These are phyloP conservation scores for Serilophus lunatus DNA, from an alignment of 2,113 vertebrate genomes.

Conservation along the genomic window DNA sequence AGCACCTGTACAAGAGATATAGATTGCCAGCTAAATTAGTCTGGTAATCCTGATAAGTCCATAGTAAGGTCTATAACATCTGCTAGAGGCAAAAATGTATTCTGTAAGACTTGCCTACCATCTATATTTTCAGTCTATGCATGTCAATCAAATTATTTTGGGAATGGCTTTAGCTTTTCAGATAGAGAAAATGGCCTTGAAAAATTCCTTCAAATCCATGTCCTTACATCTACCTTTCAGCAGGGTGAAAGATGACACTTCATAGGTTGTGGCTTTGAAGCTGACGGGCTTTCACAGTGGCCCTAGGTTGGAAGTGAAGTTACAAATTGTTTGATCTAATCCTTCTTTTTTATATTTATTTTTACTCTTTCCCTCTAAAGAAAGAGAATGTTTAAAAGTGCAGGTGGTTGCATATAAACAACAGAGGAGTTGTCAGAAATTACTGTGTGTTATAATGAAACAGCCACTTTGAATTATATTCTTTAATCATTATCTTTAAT, in stretches of 20 bases:
- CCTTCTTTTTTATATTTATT: background rate
- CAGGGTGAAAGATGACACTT: background rate
- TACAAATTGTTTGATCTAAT: background rate
- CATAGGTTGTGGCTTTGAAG: background rate
- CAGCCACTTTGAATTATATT: background rate
- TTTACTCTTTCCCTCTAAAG: background rate
- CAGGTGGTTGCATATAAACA: background rate
- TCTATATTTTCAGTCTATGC: slow-evolving; percentile 57
- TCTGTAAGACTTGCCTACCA: slow-evolving; percentile 8
- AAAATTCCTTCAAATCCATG: slow-evolving; percentile 40
- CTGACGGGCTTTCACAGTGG: background rate
- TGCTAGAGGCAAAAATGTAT: background rate
- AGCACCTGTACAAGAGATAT: slow-evolving; percentile 27
- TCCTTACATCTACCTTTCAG: background rate
- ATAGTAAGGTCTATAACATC: background rate
- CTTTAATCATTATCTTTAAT: background rate
- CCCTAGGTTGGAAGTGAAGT: background rate
- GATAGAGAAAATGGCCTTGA: slow-evolving; percentile 16
- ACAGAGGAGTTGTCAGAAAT: background rate
- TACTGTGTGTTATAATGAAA: background rate
- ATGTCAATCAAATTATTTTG: slow-evolving; percentile 49
- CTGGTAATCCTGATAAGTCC: slow-evolving; percentile 54
- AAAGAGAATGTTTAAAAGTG: background rate
- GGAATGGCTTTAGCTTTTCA: slow-evolving; percentile 28
- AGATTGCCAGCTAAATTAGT: slow-evolving; percentile 21